phyloP scores from a whole-genome alignment of 2,797 vertebrate genomes.

The Etheostoma perlongum region DNA sequence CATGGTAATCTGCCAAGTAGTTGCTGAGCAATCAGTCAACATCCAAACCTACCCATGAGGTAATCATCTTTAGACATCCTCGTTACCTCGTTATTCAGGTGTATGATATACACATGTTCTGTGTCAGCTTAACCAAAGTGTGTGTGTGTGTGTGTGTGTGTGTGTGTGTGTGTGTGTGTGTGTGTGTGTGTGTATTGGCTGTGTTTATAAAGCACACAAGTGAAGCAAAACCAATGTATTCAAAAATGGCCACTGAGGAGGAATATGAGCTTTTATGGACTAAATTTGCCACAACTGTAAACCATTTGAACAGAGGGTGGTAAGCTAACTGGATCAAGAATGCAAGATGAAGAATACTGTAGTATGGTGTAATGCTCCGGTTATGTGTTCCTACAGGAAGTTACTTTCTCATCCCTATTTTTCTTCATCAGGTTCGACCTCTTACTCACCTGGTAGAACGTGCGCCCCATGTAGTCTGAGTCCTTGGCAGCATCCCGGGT shows the following conservation, averaged over 20 bases:
- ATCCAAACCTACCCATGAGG: slow-evolving; percentile 9
- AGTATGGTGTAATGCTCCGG: neutral
- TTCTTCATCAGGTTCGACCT: no score
- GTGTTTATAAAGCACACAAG: slow-evolving; percentile 30
- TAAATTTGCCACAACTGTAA: slow-evolving; percentile 9
- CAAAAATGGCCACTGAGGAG: slow-evolving; percentile 17
- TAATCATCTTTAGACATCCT: neutral
- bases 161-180: no score
- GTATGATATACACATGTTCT: neutral
- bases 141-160: neutral
- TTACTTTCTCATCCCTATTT: neutral
- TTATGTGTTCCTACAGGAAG: neutral
- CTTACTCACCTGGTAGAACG: no score
- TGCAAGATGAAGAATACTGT: neutral
- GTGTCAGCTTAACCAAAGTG: neutral
- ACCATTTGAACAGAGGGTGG: slow-evolving; percentile 12
- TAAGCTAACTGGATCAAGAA: neutral
- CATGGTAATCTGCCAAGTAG: neutral
- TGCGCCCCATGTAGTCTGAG: no score
- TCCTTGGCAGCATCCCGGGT: no score
- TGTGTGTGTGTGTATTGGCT: no score
- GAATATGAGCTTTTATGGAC: slow-evolving; percentile 17
- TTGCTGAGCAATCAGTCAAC: neutral
- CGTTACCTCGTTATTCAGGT: neutral
- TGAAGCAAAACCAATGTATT: slow-evolving; percentile 37